These are phyloP conservation scores for Danio rerio DNA, from an alignment of 2,113 vertebrate species.

Conservation along the genomic window GRCz12tu NC_133188.1:22593501-22594000, in stretches of 20 bases:
- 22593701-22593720: neutral
- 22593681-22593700: constrained; percentile 33
- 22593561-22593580: constrained; percentile 37
- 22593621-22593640: constrained; percentile 29
- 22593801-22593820: neutral
- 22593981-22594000: too few species aligned
- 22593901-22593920: too few species aligned
- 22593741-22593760: constrained; percentile 7
- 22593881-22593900: too few species aligned
- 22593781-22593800: neutral
- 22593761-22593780: constrained; percentile 5
- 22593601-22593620: constrained; percentile 40
- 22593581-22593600: constrained; percentile 26
- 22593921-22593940: too few species aligned
- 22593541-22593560: constrained; percentile 40
- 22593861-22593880: too few species aligned
- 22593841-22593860: too few species aligned
- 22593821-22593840: too few species aligned
- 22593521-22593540: constrained; percentile 32
- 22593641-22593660: constrained; percentile 10
- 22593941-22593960: too few species aligned
- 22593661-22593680: constrained; percentile 6
- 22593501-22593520: constrained; percentile 25
- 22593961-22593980: too few species aligned
- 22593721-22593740: neutral